These are phyloP conservation scores for Syrista parreyssii DNA, from an alignment of 2,888 invertebrate genomes.

Conservation along the genomic window DNA sequence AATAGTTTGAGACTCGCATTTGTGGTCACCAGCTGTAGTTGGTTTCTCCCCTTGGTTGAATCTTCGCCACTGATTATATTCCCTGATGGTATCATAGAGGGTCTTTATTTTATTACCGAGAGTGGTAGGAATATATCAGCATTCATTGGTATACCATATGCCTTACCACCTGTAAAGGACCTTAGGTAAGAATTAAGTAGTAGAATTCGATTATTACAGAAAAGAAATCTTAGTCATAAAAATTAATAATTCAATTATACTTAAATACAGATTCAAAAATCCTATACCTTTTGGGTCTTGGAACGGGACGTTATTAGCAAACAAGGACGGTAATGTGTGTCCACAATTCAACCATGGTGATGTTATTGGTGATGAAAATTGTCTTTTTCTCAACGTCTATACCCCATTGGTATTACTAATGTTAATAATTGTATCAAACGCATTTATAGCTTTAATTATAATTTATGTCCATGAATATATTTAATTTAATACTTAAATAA, in stretches of 20 bases:
- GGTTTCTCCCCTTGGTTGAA: background rate
- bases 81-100: background rate
- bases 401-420: constrained; percentile 29
- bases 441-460: too few species aligned
- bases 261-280: constrained; percentile 31
- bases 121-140: background rate
- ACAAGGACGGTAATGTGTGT: constrained; percentile 28
- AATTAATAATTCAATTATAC: background rate
- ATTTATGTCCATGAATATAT: background rate
- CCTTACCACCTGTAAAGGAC: constrained; percentile 30
- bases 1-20: background rate
- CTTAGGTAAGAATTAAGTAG: constrained; percentile 22
- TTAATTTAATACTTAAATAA: background rate
- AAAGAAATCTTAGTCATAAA: too few species aligned
- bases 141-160: constrained; percentile 39
- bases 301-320: constrained; percentile 29
- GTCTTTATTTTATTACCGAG: background rate
- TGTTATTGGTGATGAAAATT: constrained; percentile 31
- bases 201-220: background rate
- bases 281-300: constrained; percentile 36
- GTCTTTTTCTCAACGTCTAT: constrained; percentile 33
- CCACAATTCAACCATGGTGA: constrained; percentile 21
- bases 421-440: background rate
- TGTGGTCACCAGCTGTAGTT: background rate
- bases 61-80: background rate